phyloP scores from a whole-genome alignment of 2,888 invertebrate species.

The Didymodactylos carnosus region DNA sequence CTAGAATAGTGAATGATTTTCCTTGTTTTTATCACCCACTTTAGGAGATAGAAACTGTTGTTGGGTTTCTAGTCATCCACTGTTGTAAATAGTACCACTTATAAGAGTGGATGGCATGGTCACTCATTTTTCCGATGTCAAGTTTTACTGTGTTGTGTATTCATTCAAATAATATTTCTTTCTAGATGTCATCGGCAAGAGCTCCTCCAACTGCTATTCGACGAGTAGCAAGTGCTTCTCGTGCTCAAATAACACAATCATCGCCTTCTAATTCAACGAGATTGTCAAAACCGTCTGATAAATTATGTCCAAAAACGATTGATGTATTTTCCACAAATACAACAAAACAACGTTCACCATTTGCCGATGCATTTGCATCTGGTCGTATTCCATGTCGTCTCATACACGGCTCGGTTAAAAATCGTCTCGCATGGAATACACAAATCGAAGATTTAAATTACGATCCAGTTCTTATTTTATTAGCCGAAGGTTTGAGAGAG shows the following conservation, averaged over 20 bases:
- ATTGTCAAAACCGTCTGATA: slow-evolving; percentile 23
- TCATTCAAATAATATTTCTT: too few species aligned
- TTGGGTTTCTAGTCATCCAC: too few species aligned
- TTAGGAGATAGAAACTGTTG: too few species aligned
- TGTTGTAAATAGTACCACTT: too few species aligned
- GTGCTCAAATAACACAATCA: not conserved
- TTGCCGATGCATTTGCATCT: slow-evolving; percentile 29
- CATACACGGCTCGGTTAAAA: slow-evolving; percentile 31
- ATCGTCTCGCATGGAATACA: slow-evolving; percentile 28
- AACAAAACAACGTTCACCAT: slow-evolving; percentile 21
- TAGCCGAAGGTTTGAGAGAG: slow-evolving; percentile 31
- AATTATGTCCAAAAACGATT: slow-evolving; percentile 29
- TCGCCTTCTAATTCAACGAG: slow-evolving; percentile 6
- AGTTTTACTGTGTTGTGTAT: too few species aligned
- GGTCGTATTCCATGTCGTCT: slow-evolving; percentile 32
- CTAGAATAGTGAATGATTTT: too few species aligned
- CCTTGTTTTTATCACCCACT: too few species aligned
- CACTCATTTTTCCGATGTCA: too few species aligned
- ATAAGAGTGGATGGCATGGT: too few species aligned
- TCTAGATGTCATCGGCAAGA: too few species aligned
- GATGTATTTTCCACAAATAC: slow-evolving; percentile 24
- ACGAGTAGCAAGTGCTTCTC: too few species aligned
- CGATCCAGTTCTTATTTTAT: slow-evolving; percentile 28
- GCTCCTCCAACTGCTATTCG: too few species aligned
- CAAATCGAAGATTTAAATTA: slow-evolving; percentile 26